Percentiles rank a stretch among this genome's conserved stretches.
Evolutionary conservation across 2,113 vertebrate genomes (phyloP).

Genomic region (Carassius carassius): DNA sequence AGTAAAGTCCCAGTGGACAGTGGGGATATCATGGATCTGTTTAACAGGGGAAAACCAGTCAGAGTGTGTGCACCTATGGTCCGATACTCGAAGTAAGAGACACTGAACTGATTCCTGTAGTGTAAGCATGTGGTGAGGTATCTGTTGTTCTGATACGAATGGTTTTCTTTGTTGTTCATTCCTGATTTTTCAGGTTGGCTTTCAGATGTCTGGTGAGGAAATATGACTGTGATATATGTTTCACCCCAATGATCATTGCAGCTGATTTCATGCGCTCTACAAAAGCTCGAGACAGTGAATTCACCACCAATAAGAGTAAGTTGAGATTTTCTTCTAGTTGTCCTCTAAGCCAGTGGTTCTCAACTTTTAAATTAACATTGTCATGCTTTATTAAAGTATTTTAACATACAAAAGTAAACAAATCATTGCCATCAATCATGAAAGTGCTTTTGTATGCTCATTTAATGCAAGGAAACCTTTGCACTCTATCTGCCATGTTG

Average conservation of each 20-base stretch:
- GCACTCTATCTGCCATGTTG: too few relatives aligned
- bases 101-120: too few relatives aligned
- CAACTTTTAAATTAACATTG: neutral
- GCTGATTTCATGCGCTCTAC: conserved; percentile 89
- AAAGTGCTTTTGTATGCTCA: too few relatives aligned
- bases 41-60: conserved; percentile 81
- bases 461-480: neutral
- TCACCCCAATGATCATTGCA: conserved; percentile 96
- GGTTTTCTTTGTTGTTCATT: neutral
- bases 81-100: conserved; percentile 95
- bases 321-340: neutral
- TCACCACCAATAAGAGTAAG: conserved; percentile 91
- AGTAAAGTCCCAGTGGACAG: neutral
- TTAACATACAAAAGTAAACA: neutral
- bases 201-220: conserved; percentile 93
- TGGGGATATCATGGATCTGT: conserved; percentile 81
- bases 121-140: too few relatives aligned
- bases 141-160: neutral
- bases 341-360: neutral
- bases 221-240: conserved; percentile 92
- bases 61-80: conserved; percentile 97
- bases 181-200: conserved; percentile 78
- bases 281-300: conserved; percentile 97
- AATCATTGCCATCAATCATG: too few relatives aligned
- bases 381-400: neutral